A percentile compares a stretch with the other conserved stretches of the same genome.
phyloP scores from a whole-genome alignment of 2,888 invertebrate species.

The Brenthis daphne region DNA sequence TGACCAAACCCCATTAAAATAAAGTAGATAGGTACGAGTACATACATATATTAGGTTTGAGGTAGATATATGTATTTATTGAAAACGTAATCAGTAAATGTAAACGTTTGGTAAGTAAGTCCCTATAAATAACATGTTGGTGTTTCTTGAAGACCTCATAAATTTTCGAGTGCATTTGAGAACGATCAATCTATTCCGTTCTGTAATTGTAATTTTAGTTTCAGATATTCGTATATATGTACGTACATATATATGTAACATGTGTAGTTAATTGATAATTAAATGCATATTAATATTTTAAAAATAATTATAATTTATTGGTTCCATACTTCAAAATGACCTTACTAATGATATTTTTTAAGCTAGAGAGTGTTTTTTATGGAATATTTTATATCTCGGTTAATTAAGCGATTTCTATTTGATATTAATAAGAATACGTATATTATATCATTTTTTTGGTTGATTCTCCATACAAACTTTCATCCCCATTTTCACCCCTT shows the following conservation, averaged over 20 bases:
- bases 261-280: background rate
- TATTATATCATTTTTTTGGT: too few species aligned
- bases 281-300: background rate
- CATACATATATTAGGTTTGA: background rate
- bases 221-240: background rate
- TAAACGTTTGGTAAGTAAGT: conserved; percentile 14
- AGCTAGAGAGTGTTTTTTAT: too few species aligned
- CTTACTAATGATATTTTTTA: too few species aligned
- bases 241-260: too few species aligned
- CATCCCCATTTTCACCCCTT: too few species aligned
- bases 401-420: too few species aligned
- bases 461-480: too few species aligned
- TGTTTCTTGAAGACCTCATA: background rate
- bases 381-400: too few species aligned
- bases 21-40: background rate
- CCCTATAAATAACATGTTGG: background rate
- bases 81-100: conserved; percentile 11
- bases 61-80: conserved; percentile 9
- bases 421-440: too few species aligned
- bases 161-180: background rate
- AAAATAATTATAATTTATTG: too few species aligned
- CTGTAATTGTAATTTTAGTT: background rate
- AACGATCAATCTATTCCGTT: background rate
- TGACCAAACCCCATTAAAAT: background rate
- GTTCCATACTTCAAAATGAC: too few species aligned